Conservation (phyloP, 2,797 vertebrate species). For the Menidia menidia region DNA sequence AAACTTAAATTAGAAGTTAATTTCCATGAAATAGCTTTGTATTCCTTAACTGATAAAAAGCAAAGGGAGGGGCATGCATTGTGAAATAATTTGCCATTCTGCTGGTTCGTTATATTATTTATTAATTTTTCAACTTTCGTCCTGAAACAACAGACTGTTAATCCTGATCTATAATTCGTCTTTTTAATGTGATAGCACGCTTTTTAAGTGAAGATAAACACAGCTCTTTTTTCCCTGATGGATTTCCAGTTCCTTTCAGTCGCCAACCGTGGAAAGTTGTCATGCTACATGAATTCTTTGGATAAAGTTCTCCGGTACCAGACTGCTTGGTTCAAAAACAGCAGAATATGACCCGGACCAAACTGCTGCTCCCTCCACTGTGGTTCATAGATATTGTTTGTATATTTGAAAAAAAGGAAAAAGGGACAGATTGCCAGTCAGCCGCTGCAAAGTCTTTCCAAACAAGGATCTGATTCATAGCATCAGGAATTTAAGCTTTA, state of each 20-base stretch:
- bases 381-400: conserved; percentile 39
- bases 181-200: conserved; percentile 61
- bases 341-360: conserved; percentile 55
- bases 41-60: conserved; percentile 24
- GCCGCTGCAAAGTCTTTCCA: conserved; percentile 21
- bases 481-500: conserved; percentile 31
- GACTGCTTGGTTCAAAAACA: conserved; percentile 72
- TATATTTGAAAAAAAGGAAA: conserved; percentile 46
- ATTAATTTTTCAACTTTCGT: conserved; percentile 45
- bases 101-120: conserved; percentile 40
- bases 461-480: conserved; percentile 41
- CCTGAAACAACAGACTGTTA: conserved; percentile 40
- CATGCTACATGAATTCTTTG: conserved; percentile 69
- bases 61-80: conserved; percentile 4
- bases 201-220: conserved; percentile 59
- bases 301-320: conserved; percentile 59
- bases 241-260: conserved; percentile 70
- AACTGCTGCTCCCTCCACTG: conserved; percentile 35
- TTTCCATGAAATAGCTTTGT: not conserved
- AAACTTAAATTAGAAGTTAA: not conserved
- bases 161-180: conserved; percentile 61
- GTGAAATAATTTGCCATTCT: conserved; percentile 25
- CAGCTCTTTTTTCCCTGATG: conserved; percentile 62
- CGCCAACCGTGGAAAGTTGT: conserved; percentile 67
- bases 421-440: conserved; percentile 37